Evolutionary conservation across 2,888 invertebrate species (phyloP).

Genomic region (Stomorhina lunata): DNA sequence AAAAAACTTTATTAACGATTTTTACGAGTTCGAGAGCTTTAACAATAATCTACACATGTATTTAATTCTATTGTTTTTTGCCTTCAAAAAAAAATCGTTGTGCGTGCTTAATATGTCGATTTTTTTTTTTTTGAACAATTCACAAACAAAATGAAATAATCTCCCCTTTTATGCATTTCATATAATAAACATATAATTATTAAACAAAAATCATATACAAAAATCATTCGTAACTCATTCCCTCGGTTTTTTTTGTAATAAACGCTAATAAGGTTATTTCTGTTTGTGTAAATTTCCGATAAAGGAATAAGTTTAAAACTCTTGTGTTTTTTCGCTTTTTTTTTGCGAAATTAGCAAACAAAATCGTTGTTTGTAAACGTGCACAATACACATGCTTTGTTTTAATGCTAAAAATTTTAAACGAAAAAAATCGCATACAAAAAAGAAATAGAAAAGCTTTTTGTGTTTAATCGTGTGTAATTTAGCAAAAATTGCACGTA

Average conservation of each 20-base stretch:
- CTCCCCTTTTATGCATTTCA: conserved; percentile 18
- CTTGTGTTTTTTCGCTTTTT: neutral
- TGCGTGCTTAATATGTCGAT: conserved; percentile 62
- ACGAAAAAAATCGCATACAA: neutral
- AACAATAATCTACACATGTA: conserved; percentile 12
- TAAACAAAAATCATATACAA: conserved; percentile 55
- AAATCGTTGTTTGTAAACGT: conserved; percentile 41
- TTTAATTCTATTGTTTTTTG: conserved; percentile 22
- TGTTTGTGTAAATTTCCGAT: conserved; percentile 27
- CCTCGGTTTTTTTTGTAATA: neutral
- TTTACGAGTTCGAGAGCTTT: neutral
- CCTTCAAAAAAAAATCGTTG: conserved; percentile 4
- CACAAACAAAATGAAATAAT: conserved; percentile 35
- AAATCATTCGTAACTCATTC: conserved; percentile 12
- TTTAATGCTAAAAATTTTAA: conserved; percentile 24
- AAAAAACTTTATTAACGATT: conserved; percentile 40
- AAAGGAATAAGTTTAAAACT: conserved; percentile 48
- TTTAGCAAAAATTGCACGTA: conserved; percentile 76
- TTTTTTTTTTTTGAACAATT: no score
- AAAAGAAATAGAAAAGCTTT: conserved; percentile 42
- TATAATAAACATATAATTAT: conserved; percentile 62
- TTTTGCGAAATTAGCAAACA: conserved; percentile 47
- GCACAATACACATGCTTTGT: conserved; percentile 47
- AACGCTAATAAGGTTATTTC: conserved; percentile 62
- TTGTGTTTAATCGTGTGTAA: conserved; percentile 77